A percentile compares a stretch with the other conserved stretches of the same genome.
Evolutionary conservation across 1,140 invertebrate species (phyloP).

Genomic region (Lepidurus packardi): DNA sequence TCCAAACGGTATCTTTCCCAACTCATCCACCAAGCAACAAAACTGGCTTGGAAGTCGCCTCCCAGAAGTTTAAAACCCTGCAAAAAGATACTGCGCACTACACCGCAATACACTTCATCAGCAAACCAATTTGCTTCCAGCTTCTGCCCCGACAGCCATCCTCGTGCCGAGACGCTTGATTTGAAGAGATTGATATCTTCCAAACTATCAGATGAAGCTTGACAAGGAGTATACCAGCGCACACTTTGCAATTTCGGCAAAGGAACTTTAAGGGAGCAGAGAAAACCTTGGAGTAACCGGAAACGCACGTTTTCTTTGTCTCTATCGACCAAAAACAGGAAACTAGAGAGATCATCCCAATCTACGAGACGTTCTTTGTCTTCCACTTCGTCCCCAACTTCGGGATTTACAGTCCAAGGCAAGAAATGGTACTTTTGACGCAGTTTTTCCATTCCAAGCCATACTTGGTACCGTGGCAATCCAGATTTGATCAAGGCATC

Average conservation of each 20-base stretch:
- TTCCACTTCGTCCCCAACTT: slow-evolving; percentile 44
- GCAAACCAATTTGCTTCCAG: neutral
- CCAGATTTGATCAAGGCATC: slow-evolving; percentile 38
- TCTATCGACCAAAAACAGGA: slow-evolving; percentile 41
- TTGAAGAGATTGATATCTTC: neutral
- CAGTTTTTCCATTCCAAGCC: slow-evolving; percentile 45
- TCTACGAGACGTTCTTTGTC: slow-evolving; percentile 46
- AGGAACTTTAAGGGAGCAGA: slow-evolving; percentile 22
- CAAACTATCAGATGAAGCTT: neutral
- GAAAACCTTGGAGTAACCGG: slow-evolving; percentile 27
- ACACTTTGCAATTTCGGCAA: slow-evolving; percentile 12
- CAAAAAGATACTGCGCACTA: slow-evolving; percentile 10
- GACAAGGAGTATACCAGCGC: neutral
- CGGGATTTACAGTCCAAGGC: slow-evolving; percentile 44
- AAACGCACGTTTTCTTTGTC: slow-evolving; percentile 34
- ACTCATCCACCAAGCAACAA: slow-evolving; percentile 29
- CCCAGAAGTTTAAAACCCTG: slow-evolving; percentile 13
- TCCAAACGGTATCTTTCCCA: slow-evolving; percentile 7
- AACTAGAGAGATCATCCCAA: slow-evolving; percentile 44
- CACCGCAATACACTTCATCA: slow-evolving; percentile 14
- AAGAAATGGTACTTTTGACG: slow-evolving; percentile 44
- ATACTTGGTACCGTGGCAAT: slow-evolving; percentile 39
- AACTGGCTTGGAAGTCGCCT: slow-evolving; percentile 12
- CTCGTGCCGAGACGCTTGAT: neutral
- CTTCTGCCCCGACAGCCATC: neutral